Base-by-base conservation (phyloP, 2,888 invertebrate genomes). In the Papilio elwesi region DNA sequence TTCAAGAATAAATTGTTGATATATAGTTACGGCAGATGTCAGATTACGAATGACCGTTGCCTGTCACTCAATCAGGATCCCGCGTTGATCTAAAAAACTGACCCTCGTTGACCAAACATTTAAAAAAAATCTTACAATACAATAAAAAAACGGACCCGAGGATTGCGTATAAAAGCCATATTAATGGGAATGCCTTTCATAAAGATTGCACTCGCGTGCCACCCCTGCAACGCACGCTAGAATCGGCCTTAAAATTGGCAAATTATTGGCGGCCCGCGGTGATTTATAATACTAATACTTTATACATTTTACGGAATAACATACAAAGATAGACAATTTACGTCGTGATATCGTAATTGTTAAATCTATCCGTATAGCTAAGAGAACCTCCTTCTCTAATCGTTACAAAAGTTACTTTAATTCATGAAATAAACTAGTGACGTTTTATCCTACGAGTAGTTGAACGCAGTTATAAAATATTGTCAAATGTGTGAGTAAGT, bases 21-120 rank as follows among this genome's bases (percentile, higher is more conserved):
- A 74, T 26, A 26, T 26, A 26, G 1, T 26, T 48, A 71, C 63
- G 57, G 81, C 85, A 86, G 83, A 86, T 86, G 85, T 81, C 82
- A 89, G 89, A 88, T 88, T 83, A 84, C 85, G 82, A 91, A 85
- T 90, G 89, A 90, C 92, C 91, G 91, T 91, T 90, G 88, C 80
- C 87, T 90, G 93, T 92, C 92, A 92, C 90, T 92, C 92, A 93
- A 90, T 90, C 86, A 85, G 77, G 78, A 83, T 82, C 77, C 85
- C 82, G 80, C 82, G 81, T 80, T 53, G 62, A 73, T 66, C 73
- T 62, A 65, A 89, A 90, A 90, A 91, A 88, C 88, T 93, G 93
- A 92, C 93, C 93, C 90, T 91, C 90, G 87, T 88, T 92, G 93
- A 92, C 93, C 93, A 89, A 82, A 82, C 78, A 86, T 73, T 70